Base-by-base conservation (phyloP, 2,888 invertebrate species). In the Dryomyza anilis region DNA sequence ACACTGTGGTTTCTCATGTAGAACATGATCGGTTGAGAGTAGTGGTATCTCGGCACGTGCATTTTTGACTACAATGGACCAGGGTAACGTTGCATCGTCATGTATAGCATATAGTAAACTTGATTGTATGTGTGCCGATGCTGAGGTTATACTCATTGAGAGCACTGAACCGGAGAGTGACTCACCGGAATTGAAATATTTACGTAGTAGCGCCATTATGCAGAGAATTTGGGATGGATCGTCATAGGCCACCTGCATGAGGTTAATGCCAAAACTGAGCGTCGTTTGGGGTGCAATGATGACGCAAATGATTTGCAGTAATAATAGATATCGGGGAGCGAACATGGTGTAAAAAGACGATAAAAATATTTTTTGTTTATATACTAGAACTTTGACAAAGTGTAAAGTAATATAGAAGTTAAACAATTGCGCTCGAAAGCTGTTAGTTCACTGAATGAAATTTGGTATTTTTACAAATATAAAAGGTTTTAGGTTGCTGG, bases 1-100 rank as follows among this genome's bases (percentile, higher is more conserved):
- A 60, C 79, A 77, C 63, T 81, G 82, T 0, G 82, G 83, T 21
- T 81, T 82, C 63, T 79, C 78, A 1, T 72, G 68, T 52, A 81
- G 64, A 2, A 72, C 14, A 3, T 65, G 53, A 0, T 39, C 50
- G 48, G 69, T 10, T 1, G 43, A 14, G 1, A 58, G 36, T 3
- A 14, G 1, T 12, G 43, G 50, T 1, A 43, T n/a, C 55, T 66
- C 39, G 1, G 62, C 45, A n/a, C 60, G 60, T 3, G 70, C 64
- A 52, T 57, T 59, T 1, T 72, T 72, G 0, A 80, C 65, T 39
- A 76, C 46, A 4, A 81, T 64, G 2, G 72, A 73, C 80, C 81
- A 81, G 0, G 69, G 69, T 52, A 67, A 62, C 0, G 62, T 66
- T 0, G 50, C 36, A 3, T 73, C 65, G 0, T 63, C 43, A 27